Base-by-base conservation (phyloP, 2,888 invertebrate species). In the Eristalis tenax region DNA sequence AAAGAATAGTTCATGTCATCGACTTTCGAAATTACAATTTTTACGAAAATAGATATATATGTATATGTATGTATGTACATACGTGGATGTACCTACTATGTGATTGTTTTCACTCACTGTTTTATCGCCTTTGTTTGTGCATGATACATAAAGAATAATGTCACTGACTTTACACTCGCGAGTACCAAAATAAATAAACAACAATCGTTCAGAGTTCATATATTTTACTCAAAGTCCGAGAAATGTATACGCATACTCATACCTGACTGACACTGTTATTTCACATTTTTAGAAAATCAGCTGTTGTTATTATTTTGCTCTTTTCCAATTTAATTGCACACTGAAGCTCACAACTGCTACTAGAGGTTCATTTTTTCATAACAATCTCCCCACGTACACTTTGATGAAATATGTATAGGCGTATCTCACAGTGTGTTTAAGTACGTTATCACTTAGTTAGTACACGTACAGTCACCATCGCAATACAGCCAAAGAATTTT, bases 361-460 rank as follows among this genome's bases (percentile, higher is more conserved):
- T 50, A 50, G 18, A 50, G 50, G 18, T 50, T 50, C 18, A 1
- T 4, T 18, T 50, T 50, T 50, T 50, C 50, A 50, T 50, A 50
- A 50, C 50, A 50, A 18, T 50, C 50, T 50, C 18, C 38, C 50
- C 50, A 50, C 50, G 18, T 18, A 50, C 50, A 50, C 50, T 50
- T 50, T 18, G 50, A 50, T 6, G 8, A n/a, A 18, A 50, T 18
- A 50, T 18, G 18, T 50, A 10, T 18, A 8, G 50, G 18, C 43
- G 43, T 43, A n/a, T 43, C 43, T 4, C 5, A 43, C 18, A 43
- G n/a, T 50, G n/a, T 50, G n/a, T n/a, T 50, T 50, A 50, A 50
- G 50, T 18, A 50, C 69, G 69, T 57, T 69, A 69, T 57, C 69
- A 57, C 32, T 68, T 50, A 50, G 43, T 43, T 32, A 32, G 43